phyloP scores from a whole-genome alignment of 2,113 vertebrate genomes.

The Albula glossodonta region DNA sequence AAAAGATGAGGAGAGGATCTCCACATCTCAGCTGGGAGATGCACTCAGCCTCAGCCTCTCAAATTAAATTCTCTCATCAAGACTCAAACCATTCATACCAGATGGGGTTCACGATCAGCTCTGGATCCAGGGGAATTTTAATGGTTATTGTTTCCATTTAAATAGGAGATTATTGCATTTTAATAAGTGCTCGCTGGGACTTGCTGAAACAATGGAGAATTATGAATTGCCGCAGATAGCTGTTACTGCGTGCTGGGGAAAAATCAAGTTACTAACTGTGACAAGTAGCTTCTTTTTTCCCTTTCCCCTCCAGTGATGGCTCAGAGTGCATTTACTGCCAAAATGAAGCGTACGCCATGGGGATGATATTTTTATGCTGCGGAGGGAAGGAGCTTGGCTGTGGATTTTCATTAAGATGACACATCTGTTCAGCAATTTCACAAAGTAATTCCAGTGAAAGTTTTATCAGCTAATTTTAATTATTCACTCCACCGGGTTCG shows the following conservation, averaged over 20 bases:
- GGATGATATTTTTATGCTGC: slow-evolving; percentile 99
- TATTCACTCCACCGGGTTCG: slow-evolving; percentile 99
- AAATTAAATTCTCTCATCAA: slow-evolving; percentile 99
- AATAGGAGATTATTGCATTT: slow-evolving; percentile 99
- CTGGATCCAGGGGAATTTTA: slow-evolving; percentile 99
- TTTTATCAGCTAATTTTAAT: slow-evolving; percentile 99
- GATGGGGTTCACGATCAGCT: slow-evolving; percentile 96
- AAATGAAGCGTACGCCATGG: slow-evolving; percentile 97
- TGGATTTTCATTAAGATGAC: slow-evolving; percentile 99
- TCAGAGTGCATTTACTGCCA: slow-evolving; percentile 99
- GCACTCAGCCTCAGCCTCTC: not conserved
- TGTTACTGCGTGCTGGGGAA: slow-evolving; percentile 93
- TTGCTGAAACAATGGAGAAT: slow-evolving; percentile 95
- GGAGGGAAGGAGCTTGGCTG: slow-evolving; percentile 90
- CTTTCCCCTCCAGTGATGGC: slow-evolving; percentile 85
- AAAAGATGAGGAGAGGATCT: not conserved
- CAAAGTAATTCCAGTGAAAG: slow-evolving; percentile 99
- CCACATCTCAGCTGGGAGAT: not conserved
- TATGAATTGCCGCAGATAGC: slow-evolving; percentile 98
- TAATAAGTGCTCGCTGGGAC: slow-evolving; percentile 99
- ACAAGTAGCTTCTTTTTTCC: slow-evolving; percentile 89
- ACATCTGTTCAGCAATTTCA: slow-evolving; percentile 99
- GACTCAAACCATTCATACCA: slow-evolving; percentile 98
- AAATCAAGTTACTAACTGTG: slow-evolving; percentile 99
- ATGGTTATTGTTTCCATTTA: slow-evolving; percentile 99